Evolutionary conservation across 30 jellyfish, hydroid and myxozoan genomes (phyloP).

Genomic region (Catostylus mosaicus): DNA sequence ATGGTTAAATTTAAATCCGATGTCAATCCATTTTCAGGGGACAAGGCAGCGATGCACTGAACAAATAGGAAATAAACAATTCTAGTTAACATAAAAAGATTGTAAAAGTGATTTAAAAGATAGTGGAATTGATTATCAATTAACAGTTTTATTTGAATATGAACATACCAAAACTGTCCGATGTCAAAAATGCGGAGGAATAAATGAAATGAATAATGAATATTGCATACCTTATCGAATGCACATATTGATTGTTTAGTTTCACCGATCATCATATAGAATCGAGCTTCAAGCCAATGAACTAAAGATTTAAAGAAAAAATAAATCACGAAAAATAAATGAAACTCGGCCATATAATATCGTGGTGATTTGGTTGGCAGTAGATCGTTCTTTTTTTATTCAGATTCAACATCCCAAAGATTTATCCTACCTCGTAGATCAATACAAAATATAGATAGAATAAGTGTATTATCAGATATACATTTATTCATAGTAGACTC

Average conservation of each 20-base stretch:
- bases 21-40: slow-evolving; percentile 63
- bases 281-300: slow-evolving; percentile 81
- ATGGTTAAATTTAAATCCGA: slow-evolving; percentile 29
- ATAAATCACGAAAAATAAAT: neutral
- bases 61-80: neutral
- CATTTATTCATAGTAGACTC: no score
- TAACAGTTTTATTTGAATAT: no score
- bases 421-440: no score
- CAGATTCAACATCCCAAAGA: no score
- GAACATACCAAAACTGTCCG: neutral
- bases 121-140: no score
- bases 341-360: no score
- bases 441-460: no score
- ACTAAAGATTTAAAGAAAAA: slow-evolving; percentile 33
- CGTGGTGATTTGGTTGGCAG: no score
- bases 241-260: slow-evolving; percentile 69
- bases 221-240: slow-evolving; percentile 63
- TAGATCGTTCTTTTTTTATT: no score
- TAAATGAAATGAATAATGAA: neutral
- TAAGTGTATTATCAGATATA: no score
- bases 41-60: slow-evolving; percentile 65
- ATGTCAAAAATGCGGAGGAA: neutral
- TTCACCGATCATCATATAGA: slow-evolving; percentile 77
- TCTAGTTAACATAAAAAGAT: no score
- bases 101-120: no score